phyloP scores from a whole-genome alignment of 2,797 vertebrate genomes.

The Leptoclinus maculatus region DNA sequence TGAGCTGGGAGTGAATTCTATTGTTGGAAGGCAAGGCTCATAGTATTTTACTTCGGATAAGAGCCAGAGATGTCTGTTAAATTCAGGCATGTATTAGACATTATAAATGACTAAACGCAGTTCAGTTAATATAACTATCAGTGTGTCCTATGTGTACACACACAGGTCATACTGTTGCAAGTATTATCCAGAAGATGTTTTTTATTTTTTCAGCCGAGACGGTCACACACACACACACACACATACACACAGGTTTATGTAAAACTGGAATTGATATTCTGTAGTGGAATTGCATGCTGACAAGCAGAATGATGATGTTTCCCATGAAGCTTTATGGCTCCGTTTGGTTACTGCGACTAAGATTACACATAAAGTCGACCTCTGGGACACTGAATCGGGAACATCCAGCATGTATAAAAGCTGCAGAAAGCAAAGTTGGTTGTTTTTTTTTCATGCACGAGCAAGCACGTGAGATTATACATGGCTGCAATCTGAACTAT shows the following conservation, averaged over 20 bases:
- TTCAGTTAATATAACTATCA: background rate
- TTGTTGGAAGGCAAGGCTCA: background rate
- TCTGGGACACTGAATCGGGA: slow-evolving; percentile 18
- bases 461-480: slow-evolving; percentile 40
- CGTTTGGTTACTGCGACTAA: slow-evolving; percentile 23
- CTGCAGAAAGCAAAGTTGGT: slow-evolving; percentile 10
- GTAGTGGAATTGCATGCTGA: background rate
- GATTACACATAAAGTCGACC: slow-evolving; percentile 28
- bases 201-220: background rate
- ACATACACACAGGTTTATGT: background rate
- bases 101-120: background rate
- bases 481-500: slow-evolving; percentile 62
- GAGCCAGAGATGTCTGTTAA: background rate
- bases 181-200: background rate
- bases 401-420: slow-evolving; percentile 33
- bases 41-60: background rate
- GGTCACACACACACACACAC: too few relatives aligned
- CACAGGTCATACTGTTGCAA: background rate
- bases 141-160: background rate
- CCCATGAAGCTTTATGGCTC: slow-evolving; percentile 6
- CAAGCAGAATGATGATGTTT: background rate
- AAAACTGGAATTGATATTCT: background rate
- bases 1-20: background rate
- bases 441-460: slow-evolving; percentile 8
- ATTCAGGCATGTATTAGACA: background rate